Evolutionary conservation across 2,797 vertebrate species (phyloP).

Genomic region (Sciurus carolinensis): DNA sequence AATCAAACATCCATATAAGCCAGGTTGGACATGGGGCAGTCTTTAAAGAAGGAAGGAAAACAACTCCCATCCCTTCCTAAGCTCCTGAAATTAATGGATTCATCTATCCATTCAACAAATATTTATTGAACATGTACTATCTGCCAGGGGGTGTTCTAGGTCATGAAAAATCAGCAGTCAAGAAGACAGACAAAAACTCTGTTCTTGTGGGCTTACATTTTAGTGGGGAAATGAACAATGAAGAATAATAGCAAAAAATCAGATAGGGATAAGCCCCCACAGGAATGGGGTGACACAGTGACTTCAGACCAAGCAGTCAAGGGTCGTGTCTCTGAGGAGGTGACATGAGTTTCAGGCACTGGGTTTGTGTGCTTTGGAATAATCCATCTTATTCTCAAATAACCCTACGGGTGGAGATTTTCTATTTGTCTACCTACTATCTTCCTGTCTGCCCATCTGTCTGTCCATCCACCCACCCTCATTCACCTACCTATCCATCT

Average conservation of each 20-base stretch:
- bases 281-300: neutral
- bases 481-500: neutral
- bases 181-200: neutral
- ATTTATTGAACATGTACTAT: neutral
- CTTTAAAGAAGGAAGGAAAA: slow-evolving; percentile 29
- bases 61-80: neutral
- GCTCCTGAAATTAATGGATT: neutral
- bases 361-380: neutral
- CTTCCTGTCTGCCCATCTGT: neutral
- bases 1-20: neutral
- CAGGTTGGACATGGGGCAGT: neutral
- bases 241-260: neutral
- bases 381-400: neutral
- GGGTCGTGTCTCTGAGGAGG: neutral
- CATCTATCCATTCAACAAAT: neutral
- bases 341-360: neutral
- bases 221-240: neutral
- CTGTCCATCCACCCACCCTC: neutral
- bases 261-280: neutral
- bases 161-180: neutral
- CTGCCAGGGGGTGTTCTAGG: neutral
- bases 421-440: neutral
- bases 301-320: neutral
- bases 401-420: neutral
- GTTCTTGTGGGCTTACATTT: neutral